Evolutionary conservation across 1,140 invertebrate species (phyloP).

Genomic region (Meteorus sp.): DNA sequence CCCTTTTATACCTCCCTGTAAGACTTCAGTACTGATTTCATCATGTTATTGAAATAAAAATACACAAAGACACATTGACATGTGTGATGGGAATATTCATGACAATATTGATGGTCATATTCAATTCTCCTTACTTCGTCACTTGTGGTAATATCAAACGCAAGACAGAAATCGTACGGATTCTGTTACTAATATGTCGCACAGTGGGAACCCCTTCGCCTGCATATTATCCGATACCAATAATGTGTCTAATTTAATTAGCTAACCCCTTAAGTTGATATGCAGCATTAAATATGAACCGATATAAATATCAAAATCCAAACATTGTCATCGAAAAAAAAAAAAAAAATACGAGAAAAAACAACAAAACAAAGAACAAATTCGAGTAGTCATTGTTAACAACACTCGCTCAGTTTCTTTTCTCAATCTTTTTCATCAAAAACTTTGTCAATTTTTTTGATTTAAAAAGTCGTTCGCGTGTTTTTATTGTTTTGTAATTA

Average conservation of each 20-base stretch:
- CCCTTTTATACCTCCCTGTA: too few species aligned
- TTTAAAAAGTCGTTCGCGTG: too few species aligned
- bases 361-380: too few species aligned
- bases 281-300: conserved; percentile 47
- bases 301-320: background rate
- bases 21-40: background rate
- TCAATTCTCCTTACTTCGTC: conserved; percentile 1
- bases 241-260: conserved; percentile 61
- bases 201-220: conserved; percentile 24
- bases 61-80: too few species aligned
- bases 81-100: background rate
- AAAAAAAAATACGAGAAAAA: too few species aligned
- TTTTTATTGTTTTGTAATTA: too few species aligned
- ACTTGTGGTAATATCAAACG: conserved; percentile 57
- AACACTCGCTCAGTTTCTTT: too few species aligned
- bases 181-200: conserved; percentile 57
- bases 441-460: too few species aligned
- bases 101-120: background rate
- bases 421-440: too few species aligned
- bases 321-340: too few species aligned
- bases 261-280: conserved; percentile 55
- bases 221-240: conserved; percentile 62
- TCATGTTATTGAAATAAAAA: background rate
- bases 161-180: conserved; percentile 53
- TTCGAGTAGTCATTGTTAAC: too few species aligned